A percentile compares a stretch with the other conserved stretches of the same genome.
Conservation (phyloP, 2,113 vertebrate genomes). For the Dicaeum eximium region DNA sequence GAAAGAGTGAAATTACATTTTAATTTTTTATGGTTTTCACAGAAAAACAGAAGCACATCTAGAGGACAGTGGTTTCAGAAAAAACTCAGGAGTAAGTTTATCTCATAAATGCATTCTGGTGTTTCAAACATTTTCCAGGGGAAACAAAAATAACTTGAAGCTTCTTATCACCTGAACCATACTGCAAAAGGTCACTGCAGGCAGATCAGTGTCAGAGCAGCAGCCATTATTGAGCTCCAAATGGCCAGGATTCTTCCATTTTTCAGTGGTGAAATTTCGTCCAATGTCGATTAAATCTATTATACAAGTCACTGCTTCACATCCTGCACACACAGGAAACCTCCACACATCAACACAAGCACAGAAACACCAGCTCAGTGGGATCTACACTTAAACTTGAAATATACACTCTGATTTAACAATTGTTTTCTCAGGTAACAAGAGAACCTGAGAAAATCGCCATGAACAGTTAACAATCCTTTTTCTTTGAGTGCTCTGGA, state of each 20-base stretch:
- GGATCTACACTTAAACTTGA: not conserved
- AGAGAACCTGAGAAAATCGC: not conserved
- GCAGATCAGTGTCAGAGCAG: not conserved
- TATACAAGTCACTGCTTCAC: not conserved
- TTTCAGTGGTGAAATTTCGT: not conserved
- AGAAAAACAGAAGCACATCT: not conserved
- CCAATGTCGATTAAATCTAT: not conserved
- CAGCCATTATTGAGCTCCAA: not conserved
- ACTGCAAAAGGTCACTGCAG: not conserved
- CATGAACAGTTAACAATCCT: too few relatives aligned
- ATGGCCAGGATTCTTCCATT: not conserved
- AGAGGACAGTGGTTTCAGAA: not conserved
- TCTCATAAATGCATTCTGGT: not conserved
- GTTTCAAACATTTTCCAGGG: not conserved
- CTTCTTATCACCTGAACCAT: not conserved
- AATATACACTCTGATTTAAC: not conserved
- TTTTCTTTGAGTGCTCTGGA: not conserved
- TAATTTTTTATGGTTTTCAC: not conserved
- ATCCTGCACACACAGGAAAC: not conserved
- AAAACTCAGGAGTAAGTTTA: not conserved
- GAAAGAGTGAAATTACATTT: not conserved
- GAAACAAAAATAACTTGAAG: conserved; percentile 11
- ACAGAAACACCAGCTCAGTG: not conserved
- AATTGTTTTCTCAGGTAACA: not conserved
- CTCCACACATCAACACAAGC: not conserved